These are phyloP conservation scores for Glomeris maerens DNA, from an alignment of 1,140 invertebrate genomes.

Conservation along the genomic window DNA sequence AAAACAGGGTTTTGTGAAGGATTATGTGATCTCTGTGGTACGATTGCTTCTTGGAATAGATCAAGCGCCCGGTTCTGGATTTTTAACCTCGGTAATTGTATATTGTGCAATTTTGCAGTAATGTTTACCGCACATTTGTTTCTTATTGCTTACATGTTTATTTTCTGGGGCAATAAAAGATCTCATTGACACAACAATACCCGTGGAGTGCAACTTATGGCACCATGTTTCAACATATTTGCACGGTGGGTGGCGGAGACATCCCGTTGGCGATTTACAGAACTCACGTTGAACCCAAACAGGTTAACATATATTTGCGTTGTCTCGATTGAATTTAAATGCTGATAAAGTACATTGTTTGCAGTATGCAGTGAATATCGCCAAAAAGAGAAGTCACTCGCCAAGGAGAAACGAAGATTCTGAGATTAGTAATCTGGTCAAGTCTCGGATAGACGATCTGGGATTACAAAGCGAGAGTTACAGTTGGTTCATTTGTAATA, in stretches of 20 bases:
- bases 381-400: not conserved
- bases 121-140: not conserved
- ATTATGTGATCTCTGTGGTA: constrained; percentile 95
- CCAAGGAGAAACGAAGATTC: not conserved
- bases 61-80: constrained; percentile 91
- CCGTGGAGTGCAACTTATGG: constrained; percentile 97
- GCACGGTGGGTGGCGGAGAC: constrained; percentile 81
- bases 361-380: not conserved
- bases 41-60: constrained; percentile 86
- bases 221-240: constrained; percentile 89
- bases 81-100: constrained; percentile 74
- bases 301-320: not conserved
- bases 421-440: constrained; percentile 1
- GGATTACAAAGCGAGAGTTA: not conserved
- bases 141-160: too few species aligned
- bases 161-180: constrained; percentile 46
- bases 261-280: constrained; percentile 96
- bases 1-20: constrained; percentile 86
- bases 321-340: not conserved
- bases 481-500: not conserved
- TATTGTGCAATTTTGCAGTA: not conserved
- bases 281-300: constrained; percentile 43
- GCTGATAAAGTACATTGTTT: not conserved
- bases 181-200: constrained; percentile 89
- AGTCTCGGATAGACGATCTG: not conserved